Evolutionary conservation across 2,888 invertebrate species (phyloP).

Genomic region (Cheilosia urbana): DNA sequence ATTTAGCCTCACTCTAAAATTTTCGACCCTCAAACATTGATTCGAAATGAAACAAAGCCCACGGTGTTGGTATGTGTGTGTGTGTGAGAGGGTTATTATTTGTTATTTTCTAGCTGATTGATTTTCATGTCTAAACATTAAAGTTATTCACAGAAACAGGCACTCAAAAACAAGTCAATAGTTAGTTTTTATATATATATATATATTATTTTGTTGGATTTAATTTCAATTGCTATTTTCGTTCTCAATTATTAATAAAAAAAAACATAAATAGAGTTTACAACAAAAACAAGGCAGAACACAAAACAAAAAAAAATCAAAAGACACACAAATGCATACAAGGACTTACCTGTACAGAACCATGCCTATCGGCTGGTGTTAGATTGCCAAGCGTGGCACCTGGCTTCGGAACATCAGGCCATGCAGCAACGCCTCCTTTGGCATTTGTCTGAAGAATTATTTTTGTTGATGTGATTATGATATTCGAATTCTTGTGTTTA

Average conservation of each 20-base stretch:
- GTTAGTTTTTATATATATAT: conserved; percentile 79
- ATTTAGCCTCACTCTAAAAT: neutral
- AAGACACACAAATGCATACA: conserved; percentile 76
- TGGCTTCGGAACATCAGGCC: conserved; percentile 94
- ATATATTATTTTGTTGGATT: conserved; percentile 33
- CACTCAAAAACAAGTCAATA: conserved; percentile 26
- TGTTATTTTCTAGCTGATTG: conserved; percentile 19
- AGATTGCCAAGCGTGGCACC: conserved; percentile 92
- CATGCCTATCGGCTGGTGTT: conserved; percentile 97
- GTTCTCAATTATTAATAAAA: conserved; percentile 16
- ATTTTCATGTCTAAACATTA: conserved; percentile 24
- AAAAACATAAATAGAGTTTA: conserved; percentile 76
- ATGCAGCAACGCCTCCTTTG: conserved; percentile 91
- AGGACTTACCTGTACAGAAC: conserved; percentile 95
- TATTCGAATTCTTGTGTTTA: conserved; percentile 54
- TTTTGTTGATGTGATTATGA: conserved; percentile 61
- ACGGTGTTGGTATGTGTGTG: neutral
- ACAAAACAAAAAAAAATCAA: conserved; percentile 12
- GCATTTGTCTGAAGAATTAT: conserved; percentile 83
- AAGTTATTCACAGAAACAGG: conserved; percentile 51
- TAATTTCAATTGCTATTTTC: conserved; percentile 35
- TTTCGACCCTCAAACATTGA: neutral
- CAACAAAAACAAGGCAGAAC: conserved; percentile 29
- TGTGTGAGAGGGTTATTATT: neutral
- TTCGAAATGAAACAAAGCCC: conserved; percentile 41